Evolutionary conservation across 37 sponge, comb jelly and placozoan species (phyloP).

Genomic region (Ephydatia muelleri): DNA sequence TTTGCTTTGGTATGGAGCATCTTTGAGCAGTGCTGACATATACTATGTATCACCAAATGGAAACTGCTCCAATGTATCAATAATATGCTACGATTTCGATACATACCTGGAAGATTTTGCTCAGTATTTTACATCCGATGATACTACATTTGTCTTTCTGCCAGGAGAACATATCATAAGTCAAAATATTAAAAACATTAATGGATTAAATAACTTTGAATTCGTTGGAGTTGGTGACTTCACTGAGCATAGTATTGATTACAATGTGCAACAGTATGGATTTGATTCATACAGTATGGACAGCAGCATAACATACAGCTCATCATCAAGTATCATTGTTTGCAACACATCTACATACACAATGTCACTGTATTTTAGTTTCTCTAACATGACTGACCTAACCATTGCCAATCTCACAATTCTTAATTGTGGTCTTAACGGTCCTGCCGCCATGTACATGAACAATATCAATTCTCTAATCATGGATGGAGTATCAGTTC

Average conservation of each 20-base stretch:
- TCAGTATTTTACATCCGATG: not conserved
- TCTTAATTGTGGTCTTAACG: not conserved
- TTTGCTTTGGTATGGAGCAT: not conserved
- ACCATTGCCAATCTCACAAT: not conserved
- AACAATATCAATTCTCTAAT: not conserved
- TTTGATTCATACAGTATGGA: not conserved
- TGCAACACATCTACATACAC: not conserved
- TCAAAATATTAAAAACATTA: not conserved
- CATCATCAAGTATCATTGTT: not conserved
- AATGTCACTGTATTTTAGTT: not conserved
- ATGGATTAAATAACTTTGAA: not conserved
- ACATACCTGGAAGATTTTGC: not conserved
- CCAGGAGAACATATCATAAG: not conserved
- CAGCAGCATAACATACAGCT: not conserved
- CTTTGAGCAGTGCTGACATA: not conserved
- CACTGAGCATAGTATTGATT: not conserved
- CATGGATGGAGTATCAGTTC: not conserved
- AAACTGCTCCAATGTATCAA: not conserved
- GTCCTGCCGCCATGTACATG: not conserved
- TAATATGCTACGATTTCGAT: not conserved
- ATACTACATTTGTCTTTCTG: not conserved
- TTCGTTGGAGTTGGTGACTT: not conserved
- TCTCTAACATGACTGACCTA: not conserved
- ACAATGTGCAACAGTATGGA: not conserved
- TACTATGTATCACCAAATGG: not conserved